phyloP scores from a whole-genome alignment of 2,113 vertebrate species.

The Toxotes jaculatrix region DNA sequence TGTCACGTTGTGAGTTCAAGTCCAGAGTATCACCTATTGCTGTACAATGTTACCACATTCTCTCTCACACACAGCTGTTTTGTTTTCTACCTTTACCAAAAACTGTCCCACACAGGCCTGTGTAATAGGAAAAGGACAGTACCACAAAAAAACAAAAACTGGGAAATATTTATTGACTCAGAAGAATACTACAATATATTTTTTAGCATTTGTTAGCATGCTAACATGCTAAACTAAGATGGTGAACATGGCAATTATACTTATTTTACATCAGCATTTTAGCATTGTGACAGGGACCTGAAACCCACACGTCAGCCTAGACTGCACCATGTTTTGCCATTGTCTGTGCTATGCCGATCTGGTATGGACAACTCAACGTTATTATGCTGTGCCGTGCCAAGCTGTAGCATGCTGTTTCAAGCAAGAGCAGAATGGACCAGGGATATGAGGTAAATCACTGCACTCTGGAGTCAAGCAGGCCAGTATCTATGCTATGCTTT shows the following conservation, averaged over 20 bases:
- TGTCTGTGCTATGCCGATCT: background rate
- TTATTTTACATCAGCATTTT: too few species aligned
- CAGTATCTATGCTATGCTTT: background rate
- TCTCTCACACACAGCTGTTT: background rate
- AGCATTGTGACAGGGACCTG: background rate
- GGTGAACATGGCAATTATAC: too few species aligned
- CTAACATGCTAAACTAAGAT: too few species aligned
- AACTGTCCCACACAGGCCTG: background rate
- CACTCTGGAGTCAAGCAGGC: background rate
- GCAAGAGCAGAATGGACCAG: background rate
- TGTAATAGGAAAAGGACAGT: background rate
- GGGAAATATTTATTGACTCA: too few species aligned
- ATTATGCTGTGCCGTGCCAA: background rate
- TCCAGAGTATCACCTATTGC: slow-evolving; percentile 35
- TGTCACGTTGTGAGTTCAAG: slow-evolving; percentile 47
- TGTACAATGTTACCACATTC: slow-evolving; percentile 13
- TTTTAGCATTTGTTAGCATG: too few species aligned
- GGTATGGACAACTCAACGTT: background rate
- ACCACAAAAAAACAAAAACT: too few species aligned
- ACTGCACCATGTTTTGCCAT: background rate
- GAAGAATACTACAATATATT: too few species aligned
- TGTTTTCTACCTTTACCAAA: background rate
- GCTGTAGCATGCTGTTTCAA: slow-evolving; percentile 6
- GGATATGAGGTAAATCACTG: background rate
- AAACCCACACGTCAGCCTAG: background rate